Evolutionary conservation across 2,113 vertebrate genomes (phyloP), one percentile per base, ranked within the genome.

Genomic region (Apodemus sylvaticus): DNA sequence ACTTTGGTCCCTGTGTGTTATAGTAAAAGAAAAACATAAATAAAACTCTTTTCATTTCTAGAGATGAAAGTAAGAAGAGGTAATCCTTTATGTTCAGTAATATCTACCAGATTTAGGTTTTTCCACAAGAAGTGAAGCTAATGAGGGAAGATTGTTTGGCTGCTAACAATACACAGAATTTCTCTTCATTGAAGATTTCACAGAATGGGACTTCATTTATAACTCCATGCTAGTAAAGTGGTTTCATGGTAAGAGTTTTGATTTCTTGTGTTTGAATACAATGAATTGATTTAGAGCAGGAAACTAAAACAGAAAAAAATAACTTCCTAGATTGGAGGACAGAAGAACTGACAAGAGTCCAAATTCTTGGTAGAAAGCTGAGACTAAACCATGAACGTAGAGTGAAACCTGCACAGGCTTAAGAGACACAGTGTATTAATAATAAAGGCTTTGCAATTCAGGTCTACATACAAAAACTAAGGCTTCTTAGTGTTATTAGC

Each of bases 401-500:
- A 71, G 24, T 42, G 17, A 85, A 14, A 0, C 3, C n/a, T 26
- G 20, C 22, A 4, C 68, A 7, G 0, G 1, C 22, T 55, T 94
- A 53, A 55, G 20, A 90, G 53, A 42, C 7, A 29, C 19, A 39
- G 42, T 2, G n/a, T 17, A 22, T 10, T 76, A 17, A 13, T 31
- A 8, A 24, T 4, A 71, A 39, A 45, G 4, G 31, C 39, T 64
- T 64, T 64, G 7, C 53, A 26, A 22, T 83, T 89, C 36, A 29
- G 3, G 29, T 11, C 16, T 19, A 29, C 3, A 51, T 8, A 60
- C 1, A n/a, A 34, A 13, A 26, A 2, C 5, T 53, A 10, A n/a
- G 7, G 39, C 2, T 11, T 51, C 34, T 88, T n/a, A 31, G 42
- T 45, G n/a, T 17, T 20, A 1, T 70, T 45, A 51, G 0, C 5